Evolutionary conservation across 2,113 vertebrate genomes (phyloP), one percentile per base, ranked within the genome.

Genomic region (Oenanthe melanoleuca): DNA sequence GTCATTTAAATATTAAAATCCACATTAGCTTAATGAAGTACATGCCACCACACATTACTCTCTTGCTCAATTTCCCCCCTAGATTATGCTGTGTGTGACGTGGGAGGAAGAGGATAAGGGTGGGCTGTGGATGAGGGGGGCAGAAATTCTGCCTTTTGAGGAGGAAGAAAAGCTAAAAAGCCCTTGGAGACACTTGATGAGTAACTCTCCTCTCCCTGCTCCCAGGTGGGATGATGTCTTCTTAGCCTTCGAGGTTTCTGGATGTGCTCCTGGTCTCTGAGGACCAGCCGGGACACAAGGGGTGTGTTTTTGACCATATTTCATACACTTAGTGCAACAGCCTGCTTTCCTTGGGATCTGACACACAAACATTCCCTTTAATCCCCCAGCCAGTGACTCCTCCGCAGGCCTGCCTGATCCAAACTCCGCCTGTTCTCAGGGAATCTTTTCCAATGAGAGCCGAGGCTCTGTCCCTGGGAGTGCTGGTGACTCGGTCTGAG

Each of bases 401-500:
- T 89, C 89, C 1, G 0, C 70, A 20, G 57, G 40, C 60, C 73
- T 42, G 60, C n/a, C 88, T 26, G 31, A 17, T 92, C 83, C 24
- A 3, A 83, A 7, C 94, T 77, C 90, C 12, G 5, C 82, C 91
- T 69, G 78, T 40, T 83, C 64, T 40, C 9, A 23, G 91, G 75
- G 56, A 57, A 70, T 38, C 50, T 69, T 86, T 91, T 70, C 91
- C 77, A 80, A 1, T 42, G 88, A 91, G 71, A 59, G 6, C 44
- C 0, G 0, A 38, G 85, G 13, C 80, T 86, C 34, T 75, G 42
- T 40, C 77, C 61, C 50, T 77, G 80, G 86, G 38, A 70, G 56
- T 4, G 8, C 73, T 28, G 77, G 47, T 86, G 92, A 93, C 64
- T 92, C 28, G 25, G 25, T 59, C 75, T 92, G 92, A 95, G 95